A percentile compares a stretch with the other conserved stretches of the same genome.
phyloP scores from a whole-genome alignment of 2,888 invertebrate genomes.

The Lissocephala sabroskyi region DNA sequence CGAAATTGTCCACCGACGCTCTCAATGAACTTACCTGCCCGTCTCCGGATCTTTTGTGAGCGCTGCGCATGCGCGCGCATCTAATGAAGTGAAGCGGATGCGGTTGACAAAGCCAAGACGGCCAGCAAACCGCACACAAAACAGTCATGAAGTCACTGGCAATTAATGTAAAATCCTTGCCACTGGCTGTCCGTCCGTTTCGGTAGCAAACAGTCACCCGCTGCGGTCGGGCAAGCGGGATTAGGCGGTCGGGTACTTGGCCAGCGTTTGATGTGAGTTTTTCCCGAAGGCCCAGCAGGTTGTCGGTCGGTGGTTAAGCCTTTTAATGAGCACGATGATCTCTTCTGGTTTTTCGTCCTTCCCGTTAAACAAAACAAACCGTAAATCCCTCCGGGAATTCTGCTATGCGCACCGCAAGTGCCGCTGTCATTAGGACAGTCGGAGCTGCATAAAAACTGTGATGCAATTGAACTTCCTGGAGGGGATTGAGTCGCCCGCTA shows the following conservation, averaged over 20 bases:
- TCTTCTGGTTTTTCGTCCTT: constrained; percentile 14
- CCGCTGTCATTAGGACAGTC: no score
- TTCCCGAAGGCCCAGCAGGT: constrained; percentile 44
- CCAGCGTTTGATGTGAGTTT: constrained; percentile 32
- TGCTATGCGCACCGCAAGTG: no score
- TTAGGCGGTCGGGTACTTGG: background rate
- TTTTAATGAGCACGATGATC: constrained; percentile 55
- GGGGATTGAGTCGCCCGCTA: no score
- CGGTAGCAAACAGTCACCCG: constrained; percentile 22
- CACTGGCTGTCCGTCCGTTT: constrained; percentile 24
- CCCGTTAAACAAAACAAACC: no score
- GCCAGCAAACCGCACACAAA: constrained; percentile 5
- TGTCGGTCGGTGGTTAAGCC: constrained; percentile 39
- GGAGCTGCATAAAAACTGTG: no score
- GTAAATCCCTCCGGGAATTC: no score
- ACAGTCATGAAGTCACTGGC: constrained; percentile 59
- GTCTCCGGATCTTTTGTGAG: background rate
- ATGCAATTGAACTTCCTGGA: no score
- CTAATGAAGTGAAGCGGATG: constrained; percentile 21
- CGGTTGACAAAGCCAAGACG: constrained; percentile 14
- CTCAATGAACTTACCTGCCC: constrained; percentile 2
- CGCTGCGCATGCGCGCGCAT: constrained; percentile 20
- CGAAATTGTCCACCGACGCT: background rate
- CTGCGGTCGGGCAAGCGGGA: background rate
- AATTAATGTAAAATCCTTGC: constrained; percentile 48